Conservation (phyloP, 1,140 invertebrate species). For the Drosophila nigromelanica region DNA sequence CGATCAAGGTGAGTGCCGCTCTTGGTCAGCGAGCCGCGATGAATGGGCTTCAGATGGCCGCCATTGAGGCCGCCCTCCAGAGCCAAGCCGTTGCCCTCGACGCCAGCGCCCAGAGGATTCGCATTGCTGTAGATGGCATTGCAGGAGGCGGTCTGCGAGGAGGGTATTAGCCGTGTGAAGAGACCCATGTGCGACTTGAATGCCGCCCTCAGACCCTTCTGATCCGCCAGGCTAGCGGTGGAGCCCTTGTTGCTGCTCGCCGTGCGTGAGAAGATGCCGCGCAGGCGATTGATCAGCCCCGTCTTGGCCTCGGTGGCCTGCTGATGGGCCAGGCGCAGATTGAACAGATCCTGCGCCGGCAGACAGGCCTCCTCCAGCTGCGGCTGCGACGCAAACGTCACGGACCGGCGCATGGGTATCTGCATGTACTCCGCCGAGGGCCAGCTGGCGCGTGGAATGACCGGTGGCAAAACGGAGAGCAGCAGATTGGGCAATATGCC, state of each 20-base stretch:
- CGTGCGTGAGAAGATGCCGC: slow-evolving; percentile 78
- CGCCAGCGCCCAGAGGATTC: slow-evolving; percentile 8
- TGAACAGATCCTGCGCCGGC: slow-evolving; percentile 86
- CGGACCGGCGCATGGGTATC: slow-evolving; percentile 85
- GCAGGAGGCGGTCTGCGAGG: slow-evolving; percentile 86
- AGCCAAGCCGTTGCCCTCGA: slow-evolving; percentile 10
- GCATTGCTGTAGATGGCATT: slow-evolving; percentile 85
- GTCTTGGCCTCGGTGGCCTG: slow-evolving; percentile 85
- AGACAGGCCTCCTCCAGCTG: slow-evolving; percentile 85
- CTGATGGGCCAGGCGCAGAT: slow-evolving; percentile 85
- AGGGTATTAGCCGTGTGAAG: slow-evolving; percentile 88
- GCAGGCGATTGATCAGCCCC: slow-evolving; percentile 85
- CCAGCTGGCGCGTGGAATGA: slow-evolving; percentile 90
- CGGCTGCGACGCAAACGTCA: slow-evolving; percentile 89
- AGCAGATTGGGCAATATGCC: slow-evolving; percentile 88
- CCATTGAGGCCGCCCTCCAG: slow-evolving; percentile 48
- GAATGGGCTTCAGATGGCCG: slow-evolving; percentile 82
- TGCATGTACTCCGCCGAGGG: slow-evolving; percentile 87
- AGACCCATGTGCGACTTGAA: slow-evolving; percentile 89
- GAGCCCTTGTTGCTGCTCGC: slow-evolving; percentile 80
- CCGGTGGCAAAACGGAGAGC: slow-evolving; percentile 89
- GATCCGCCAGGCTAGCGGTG: slow-evolving; percentile 86
- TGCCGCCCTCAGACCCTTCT: slow-evolving; percentile 87
- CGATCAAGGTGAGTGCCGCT: slow-evolving; percentile 84
- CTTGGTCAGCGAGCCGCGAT: slow-evolving; percentile 85